These are phyloP conservation scores for Lophius piscatorius DNA, from an alignment of 2,113 vertebrate genomes.

Conservation along the genomic window DNA sequence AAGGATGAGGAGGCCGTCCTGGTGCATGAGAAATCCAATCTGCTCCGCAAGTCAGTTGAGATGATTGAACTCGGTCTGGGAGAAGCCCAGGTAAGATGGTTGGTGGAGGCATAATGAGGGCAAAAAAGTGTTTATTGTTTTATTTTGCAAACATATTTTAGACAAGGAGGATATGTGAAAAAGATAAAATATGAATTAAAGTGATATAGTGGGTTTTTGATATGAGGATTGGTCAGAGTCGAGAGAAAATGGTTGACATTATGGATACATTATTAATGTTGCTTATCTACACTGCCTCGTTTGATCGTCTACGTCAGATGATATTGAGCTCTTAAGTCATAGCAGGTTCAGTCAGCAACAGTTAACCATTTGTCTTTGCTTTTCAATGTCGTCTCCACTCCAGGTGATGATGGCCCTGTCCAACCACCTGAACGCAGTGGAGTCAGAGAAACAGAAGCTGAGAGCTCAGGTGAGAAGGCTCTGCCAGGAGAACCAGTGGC, in stretches of 20 bases:
- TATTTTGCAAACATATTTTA: too few relatives aligned
- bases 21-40: constrained; percentile 95
- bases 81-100: constrained; percentile 89
- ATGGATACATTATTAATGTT: too few relatives aligned
- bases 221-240: neutral
- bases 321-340: too few relatives aligned
- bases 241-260: too few relatives aligned
- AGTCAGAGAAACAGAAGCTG: constrained; percentile 98
- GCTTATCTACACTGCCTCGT: too few relatives aligned
- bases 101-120: neutral
- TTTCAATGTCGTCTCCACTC: constrained; percentile 2
- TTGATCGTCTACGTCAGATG: too few relatives aligned
- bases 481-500: constrained; percentile 99
- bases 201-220: too few relatives aligned
- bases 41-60: constrained; percentile 95
- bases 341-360: constrained; percentile 47
- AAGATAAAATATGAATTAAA: too few relatives aligned
- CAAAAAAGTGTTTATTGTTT: neutral
- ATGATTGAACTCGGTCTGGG: constrained; percentile 98
- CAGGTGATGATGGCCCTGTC: constrained; percentile 99
- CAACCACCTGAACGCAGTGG: constrained; percentile 94
- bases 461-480: constrained; percentile 94
- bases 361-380: neutral
- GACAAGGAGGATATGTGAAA: too few relatives aligned
- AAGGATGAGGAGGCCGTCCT: constrained; percentile 97